A percentile compares a stretch with the other conserved stretches of the same genome.
phyloP scores from a whole-genome alignment of 2,888 invertebrate species.

The Stramonita haemastoma region DNA sequence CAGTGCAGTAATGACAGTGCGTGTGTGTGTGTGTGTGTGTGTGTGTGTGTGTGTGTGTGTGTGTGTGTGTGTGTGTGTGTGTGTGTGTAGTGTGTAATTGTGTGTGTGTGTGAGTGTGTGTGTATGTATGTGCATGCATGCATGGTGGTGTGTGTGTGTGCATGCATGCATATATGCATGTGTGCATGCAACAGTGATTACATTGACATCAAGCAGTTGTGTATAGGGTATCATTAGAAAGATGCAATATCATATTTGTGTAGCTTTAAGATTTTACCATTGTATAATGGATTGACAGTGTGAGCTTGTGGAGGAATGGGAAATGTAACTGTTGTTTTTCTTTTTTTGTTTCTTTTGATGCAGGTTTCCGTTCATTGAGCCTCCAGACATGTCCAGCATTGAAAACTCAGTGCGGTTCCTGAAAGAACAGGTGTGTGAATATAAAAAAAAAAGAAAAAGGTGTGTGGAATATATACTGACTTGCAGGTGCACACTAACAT shows the following conservation, averaged over 20 bases:
- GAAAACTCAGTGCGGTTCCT: constrained; percentile 91
- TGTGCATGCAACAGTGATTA: background rate
- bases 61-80: constrained; percentile 8
- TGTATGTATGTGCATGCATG: background rate
- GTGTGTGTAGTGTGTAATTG: too few species aligned
- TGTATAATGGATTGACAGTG: background rate
- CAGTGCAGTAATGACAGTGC: too few species aligned
- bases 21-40: background rate
- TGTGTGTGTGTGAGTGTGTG: constrained; percentile 4
- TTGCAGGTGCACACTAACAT: too few species aligned
- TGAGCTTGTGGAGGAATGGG: background rate
- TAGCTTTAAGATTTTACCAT: background rate
- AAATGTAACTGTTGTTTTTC: background rate
- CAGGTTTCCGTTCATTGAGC: constrained; percentile 94
- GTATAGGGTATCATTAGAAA: background rate
- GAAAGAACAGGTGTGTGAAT: constrained; percentile 86
- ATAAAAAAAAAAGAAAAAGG: background rate
- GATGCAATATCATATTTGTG: background rate
- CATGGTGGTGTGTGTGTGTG: background rate
- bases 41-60: background rate
- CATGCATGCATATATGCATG: too few species aligned
- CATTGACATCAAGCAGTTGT: background rate
- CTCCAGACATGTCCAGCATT: constrained; percentile 89
- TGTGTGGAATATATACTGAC: too few species aligned
- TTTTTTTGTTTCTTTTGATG: constrained; percentile 25